phyloP scores from a whole-genome alignment of 2,113 vertebrate species.

The Epinephelus fuscoguttatus region DNA sequence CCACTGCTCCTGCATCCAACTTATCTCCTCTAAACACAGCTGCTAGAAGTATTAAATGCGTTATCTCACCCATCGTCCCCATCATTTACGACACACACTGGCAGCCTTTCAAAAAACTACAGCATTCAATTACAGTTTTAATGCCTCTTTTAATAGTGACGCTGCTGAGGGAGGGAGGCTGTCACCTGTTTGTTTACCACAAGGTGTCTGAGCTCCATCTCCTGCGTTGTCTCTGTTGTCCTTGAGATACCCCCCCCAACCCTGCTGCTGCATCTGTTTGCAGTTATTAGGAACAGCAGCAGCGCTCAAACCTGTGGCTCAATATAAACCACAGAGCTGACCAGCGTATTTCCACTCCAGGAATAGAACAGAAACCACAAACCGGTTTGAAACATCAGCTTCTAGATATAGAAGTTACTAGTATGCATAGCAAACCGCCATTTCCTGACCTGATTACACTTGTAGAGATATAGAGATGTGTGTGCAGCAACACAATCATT shows the following conservation, averaged over 20 bases:
- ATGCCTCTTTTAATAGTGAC: not conserved
- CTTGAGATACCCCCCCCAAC: slow-evolving; percentile 30
- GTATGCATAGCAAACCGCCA: slow-evolving; percentile 24
- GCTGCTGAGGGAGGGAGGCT: not conserved
- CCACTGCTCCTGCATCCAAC: not conserved
- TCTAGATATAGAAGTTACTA: slow-evolving; percentile 54
- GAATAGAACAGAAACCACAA: slow-evolving; percentile 73
- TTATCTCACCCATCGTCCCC: not conserved
- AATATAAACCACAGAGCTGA: slow-evolving; percentile 66
- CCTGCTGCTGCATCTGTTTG: slow-evolving; percentile 35
- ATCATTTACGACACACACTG: not conserved
- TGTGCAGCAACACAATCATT: not conserved
- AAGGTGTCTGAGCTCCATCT: slow-evolving; percentile 21
- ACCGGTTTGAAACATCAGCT: slow-evolving; percentile 50
- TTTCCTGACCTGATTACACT: slow-evolving; percentile 15
- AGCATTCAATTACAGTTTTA: not conserved
- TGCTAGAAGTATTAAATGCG: not conserved
- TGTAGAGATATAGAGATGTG: not conserved
- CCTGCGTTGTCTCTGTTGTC: slow-evolving; percentile 26
- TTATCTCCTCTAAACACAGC: not conserved
- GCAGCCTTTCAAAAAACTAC: not conserved
- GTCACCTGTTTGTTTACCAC: slow-evolving; percentile 1
- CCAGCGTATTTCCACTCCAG: slow-evolving; percentile 67
- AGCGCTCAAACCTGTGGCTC: slow-evolving; percentile 58
- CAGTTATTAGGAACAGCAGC: slow-evolving; percentile 44